Evolutionary conservation across 2,797 vertebrate species (phyloP).

Genomic region (Cynopterus sphinx): DNA sequence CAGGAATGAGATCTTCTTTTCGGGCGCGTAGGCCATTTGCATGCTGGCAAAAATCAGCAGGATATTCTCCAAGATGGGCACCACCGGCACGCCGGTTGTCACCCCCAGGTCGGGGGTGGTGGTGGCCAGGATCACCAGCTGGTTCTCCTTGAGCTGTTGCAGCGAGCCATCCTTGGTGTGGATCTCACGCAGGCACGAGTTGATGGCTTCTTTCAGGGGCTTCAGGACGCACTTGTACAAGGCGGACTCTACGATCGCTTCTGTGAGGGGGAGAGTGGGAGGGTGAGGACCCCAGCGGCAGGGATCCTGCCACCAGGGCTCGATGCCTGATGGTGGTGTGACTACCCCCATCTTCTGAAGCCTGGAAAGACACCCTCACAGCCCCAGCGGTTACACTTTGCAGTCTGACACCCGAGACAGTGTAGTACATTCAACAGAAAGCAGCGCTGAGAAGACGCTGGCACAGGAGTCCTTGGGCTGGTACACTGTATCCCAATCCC

Average conservation of each 20-base stretch:
- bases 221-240: constrained; percentile 97
- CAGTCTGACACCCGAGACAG: background rate
- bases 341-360: background rate
- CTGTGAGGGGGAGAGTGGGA: constrained; percentile 78
- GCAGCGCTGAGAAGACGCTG: background rate
- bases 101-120: constrained; percentile 96
- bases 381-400: background rate
- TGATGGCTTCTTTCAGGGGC: constrained; percentile 92
- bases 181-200: constrained; percentile 91
- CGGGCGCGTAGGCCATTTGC: constrained; percentile 95
- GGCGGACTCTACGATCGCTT: constrained; percentile 93
- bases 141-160: constrained; percentile 93
- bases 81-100: constrained; percentile 94
- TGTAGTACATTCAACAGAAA: background rate
- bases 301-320: background rate
- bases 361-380: background rate
- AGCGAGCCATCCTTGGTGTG: constrained; percentile 87
- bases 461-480: background rate
- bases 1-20: constrained; percentile 95
- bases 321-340: fast-evolving
- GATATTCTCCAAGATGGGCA: constrained; percentile 94
- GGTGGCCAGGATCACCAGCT: constrained; percentile 90
- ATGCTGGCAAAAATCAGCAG: constrained; percentile 91
- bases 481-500: background rate
- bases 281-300: background rate